Evolutionary conservation across 2,797 vertebrate species (phyloP).

Genomic region (Phrynocephalus vlangalii): DNA sequence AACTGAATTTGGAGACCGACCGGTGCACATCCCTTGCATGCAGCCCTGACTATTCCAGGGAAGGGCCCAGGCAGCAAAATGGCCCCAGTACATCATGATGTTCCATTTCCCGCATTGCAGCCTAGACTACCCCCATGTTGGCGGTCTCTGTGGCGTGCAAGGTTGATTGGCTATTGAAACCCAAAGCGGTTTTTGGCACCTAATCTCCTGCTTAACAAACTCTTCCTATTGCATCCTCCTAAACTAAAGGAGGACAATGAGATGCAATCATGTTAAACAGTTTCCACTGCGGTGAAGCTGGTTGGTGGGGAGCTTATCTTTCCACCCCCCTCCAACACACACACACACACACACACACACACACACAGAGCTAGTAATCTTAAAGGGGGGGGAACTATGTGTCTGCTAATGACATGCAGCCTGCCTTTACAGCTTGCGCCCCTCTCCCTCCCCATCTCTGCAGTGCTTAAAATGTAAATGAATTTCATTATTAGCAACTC

Average conservation of each 20-base stretch:
- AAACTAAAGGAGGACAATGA: conserved; percentile 46
- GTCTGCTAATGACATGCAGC: conserved; percentile 38
- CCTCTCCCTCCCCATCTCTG: conserved; percentile 46
- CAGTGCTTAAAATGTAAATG: conserved; percentile 81
- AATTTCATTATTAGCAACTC: conserved; percentile 78
- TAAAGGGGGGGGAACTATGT: accelerated
- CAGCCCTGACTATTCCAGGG: no score
- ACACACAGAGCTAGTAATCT: conserved; percentile 17
- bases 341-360: no score
- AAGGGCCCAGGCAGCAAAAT: no score
- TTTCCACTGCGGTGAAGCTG: conserved; percentile 19
- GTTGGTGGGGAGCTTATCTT: not conserved
- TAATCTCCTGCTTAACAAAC: conserved; percentile 48
- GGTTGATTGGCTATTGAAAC: conserved; percentile 33
- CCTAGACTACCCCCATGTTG: not conserved
- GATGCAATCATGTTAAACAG: conserved; percentile 25
- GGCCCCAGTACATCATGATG: no score
- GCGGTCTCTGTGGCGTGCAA: not conserved
- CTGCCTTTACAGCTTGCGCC: conserved; percentile 34
- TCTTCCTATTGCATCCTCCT: conserved; percentile 36
- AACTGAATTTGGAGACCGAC: no score
- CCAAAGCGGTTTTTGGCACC: conserved; percentile 25
- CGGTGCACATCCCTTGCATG: no score
- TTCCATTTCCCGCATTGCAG: no score
- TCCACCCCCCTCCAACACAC: not conserved